Conservation (phyloP, 2,113 vertebrate species). For the Carassius carassius region DNA sequence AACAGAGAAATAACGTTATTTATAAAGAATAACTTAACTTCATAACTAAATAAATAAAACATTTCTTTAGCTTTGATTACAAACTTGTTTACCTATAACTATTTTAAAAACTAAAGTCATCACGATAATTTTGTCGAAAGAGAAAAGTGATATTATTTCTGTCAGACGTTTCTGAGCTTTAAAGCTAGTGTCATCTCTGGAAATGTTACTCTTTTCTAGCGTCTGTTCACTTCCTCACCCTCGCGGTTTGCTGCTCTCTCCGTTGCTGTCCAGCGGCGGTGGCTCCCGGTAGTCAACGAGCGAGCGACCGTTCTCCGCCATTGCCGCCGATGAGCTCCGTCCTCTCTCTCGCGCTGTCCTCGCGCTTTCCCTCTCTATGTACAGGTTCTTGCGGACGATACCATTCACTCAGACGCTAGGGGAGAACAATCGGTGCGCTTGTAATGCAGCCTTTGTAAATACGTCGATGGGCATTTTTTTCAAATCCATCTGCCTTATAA, state of each 20-base stretch:
- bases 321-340: constrained; percentile 63
- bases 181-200: not conserved
- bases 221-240: constrained; percentile 70
- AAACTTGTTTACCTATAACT: not conserved
- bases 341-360: constrained; percentile 60
- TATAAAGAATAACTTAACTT: not conserved
- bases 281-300: constrained; percentile 76
- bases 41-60: not conserved
- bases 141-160: constrained; percentile 16
- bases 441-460: not conserved
- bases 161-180: constrained; percentile 12
- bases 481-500: not conserved
- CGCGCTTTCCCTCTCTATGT: constrained; percentile 63
- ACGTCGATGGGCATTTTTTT: not conserved
- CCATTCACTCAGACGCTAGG: constrained; percentile 58
- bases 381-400: constrained; percentile 71
- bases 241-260: constrained; percentile 69
- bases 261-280: constrained; percentile 71
- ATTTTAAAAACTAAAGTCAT: not conserved
- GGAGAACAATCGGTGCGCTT: constrained; percentile 17
- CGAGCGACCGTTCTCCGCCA: constrained; percentile 77
- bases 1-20: not conserved
- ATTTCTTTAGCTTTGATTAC: not conserved
- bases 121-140: not conserved
- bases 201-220: not conserved